Conservation (phyloP, 2,797 vertebrate species). For the Scleropages formosus region DNA sequence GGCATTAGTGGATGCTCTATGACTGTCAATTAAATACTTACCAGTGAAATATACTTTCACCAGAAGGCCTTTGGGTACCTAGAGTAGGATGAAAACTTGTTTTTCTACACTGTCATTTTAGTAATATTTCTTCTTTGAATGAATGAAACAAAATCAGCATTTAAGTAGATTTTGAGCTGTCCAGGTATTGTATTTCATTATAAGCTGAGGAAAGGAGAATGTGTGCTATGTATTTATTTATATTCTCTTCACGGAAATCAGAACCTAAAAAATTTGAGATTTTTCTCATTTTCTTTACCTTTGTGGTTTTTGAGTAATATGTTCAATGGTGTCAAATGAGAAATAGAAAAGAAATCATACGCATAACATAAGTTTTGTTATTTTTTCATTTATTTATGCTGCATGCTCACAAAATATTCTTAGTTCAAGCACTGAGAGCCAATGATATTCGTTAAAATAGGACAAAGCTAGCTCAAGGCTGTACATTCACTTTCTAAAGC, state of each 20-base stretch:
- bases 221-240: background rate
- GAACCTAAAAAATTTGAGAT: background rate
- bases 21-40: conserved; percentile 61
- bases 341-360: background rate
- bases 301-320: background rate
- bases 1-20: conserved; percentile 28
- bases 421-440: too few species aligned
- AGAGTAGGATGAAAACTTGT: conserved; percentile 21
- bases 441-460: background rate
- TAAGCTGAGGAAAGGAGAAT: background rate
- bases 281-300: background rate
- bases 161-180: background rate
- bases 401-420: too few species aligned
- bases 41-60: conserved; percentile 55
- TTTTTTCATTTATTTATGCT: conserved; percentile 14
- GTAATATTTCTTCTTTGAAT: background rate
- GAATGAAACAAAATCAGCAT: background rate
- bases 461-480: conserved; percentile 14
- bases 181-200: background rate
- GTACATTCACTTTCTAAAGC: too few species aligned
- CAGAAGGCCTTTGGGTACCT: conserved; percentile 31
- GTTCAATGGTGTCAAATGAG: conserved; percentile 18
- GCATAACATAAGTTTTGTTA: background rate
- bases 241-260: background rate
- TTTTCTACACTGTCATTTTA: background rate